Percentiles rank a stretch among this genome's conserved stretches.
These are phyloP conservation scores for Luperina nickerlii DNA, from an alignment of 2,888 invertebrate species.

Conservation along the genomic window DNA sequence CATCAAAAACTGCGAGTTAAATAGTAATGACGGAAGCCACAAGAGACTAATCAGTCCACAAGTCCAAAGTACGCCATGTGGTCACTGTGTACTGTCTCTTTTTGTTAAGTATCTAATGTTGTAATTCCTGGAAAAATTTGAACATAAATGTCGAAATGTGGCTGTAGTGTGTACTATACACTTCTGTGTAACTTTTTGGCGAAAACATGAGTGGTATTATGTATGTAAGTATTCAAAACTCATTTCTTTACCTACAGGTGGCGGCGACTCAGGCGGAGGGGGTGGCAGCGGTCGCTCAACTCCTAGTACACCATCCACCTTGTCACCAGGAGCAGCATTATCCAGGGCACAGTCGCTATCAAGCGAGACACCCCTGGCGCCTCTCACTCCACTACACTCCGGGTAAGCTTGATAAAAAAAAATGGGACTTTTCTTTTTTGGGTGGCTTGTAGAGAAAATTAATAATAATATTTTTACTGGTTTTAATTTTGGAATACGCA, in stretches of 20 bases:
- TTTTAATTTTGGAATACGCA: constrained; percentile 20
- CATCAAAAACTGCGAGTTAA: background rate
- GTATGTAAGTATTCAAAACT: background rate
- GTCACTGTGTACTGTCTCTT: background rate
- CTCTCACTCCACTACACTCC: constrained; percentile 84
- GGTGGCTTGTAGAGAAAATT: constrained; percentile 42
- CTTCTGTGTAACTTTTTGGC: background rate
- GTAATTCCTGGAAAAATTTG: background rate
- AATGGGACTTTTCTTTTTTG: background rate
- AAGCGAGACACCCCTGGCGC: constrained; percentile 87
- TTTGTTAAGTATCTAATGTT: background rate
- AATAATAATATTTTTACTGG: constrained; percentile 14
- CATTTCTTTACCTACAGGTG: constrained; percentile 67
- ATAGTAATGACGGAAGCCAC: background rate
- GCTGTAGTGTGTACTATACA: background rate
- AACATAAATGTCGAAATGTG: background rate
- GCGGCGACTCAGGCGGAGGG: constrained; percentile 82
- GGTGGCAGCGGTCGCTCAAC: constrained; percentile 87
- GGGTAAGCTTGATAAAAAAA: constrained; percentile 76
- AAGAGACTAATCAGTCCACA: background rate
- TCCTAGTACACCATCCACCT: constrained; percentile 91
- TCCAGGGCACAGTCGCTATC: constrained; percentile 87
- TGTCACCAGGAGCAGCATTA: constrained; percentile 90
- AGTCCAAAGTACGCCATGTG: background rate
- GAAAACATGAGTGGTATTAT: background rate